Conservation (phyloP, 2,797 vertebrate genomes). For the Cryptoprocta ferox region DNA sequence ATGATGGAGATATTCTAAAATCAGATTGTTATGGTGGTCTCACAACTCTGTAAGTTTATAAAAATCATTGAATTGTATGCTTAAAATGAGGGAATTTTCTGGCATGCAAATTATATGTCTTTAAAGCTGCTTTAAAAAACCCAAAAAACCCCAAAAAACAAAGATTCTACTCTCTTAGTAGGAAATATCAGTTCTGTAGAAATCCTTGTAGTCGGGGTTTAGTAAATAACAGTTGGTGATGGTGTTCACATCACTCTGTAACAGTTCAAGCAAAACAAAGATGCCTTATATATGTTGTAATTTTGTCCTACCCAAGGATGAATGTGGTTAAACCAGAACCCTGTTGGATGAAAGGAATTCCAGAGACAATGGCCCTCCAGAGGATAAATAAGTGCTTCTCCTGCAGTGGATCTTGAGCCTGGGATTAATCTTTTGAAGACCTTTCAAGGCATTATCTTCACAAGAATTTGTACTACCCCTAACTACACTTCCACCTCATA, state of each 20-base stretch:
- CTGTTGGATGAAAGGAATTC: slow-evolving; percentile 67
- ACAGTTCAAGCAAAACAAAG: slow-evolving; percentile 29
- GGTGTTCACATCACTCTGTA: neutral
- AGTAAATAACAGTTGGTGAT: neutral
- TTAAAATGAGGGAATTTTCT: neutral
- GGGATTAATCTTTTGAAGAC: slow-evolving; percentile 7
- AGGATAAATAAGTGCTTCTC: neutral
- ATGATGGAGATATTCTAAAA: neutral
- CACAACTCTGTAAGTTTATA: neutral
- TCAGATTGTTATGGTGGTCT: neutral
- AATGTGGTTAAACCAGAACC: slow-evolving; percentile 18
- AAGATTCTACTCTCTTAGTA: neutral
- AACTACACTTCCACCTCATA: neutral
- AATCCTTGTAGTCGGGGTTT: neutral
- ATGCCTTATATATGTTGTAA: neutral
- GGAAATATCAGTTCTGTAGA: neutral
- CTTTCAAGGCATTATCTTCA: slow-evolving; percentile 50
- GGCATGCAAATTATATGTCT: neutral
- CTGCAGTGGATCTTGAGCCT: neutral
- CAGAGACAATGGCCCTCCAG: slow-evolving; percentile 56
- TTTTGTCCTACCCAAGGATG: slow-evolving; percentile 23
- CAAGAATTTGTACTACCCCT: neutral
- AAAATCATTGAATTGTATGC: neutral
- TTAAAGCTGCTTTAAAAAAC: neutral
- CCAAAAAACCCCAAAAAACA: neutral